These are phyloP conservation scores for Diarsia brunnea DNA, from an alignment of 2,888 invertebrate genomes.

Conservation along the genomic window DNA sequence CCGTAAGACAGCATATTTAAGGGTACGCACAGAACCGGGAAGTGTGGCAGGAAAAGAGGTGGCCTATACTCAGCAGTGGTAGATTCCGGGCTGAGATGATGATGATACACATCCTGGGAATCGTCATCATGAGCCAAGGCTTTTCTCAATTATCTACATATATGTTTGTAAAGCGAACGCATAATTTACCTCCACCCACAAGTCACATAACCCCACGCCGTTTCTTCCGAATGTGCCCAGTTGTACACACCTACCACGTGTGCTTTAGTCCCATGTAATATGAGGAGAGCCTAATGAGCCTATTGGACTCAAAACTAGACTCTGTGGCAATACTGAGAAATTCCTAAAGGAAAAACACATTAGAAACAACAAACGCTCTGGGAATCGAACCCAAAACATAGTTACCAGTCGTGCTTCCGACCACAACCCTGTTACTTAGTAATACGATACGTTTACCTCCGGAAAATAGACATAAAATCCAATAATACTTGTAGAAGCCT, in stretches of 20 bases:
- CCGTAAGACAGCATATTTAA: not conserved
- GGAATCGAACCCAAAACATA: not conserved
- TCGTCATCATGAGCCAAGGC: not conserved
- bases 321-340: not conserved
- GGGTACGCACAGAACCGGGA: too few relatives aligned
- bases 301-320: not conserved
- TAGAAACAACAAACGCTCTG: not conserved
- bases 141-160: not conserved
- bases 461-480: not conserved
- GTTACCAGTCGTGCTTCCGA: not conserved
- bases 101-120: not conserved
- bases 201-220: not conserved
- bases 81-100: too few relatives aligned
- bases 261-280: not conserved
- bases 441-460: not conserved
- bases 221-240: too few relatives aligned
- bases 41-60: too few relatives aligned
- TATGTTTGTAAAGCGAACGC: too few relatives aligned
- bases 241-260: not conserved
- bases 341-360: not conserved
- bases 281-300: not conserved
- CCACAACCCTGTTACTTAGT: not conserved
- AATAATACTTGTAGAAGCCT: constrained; percentile 76
- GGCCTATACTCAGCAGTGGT: too few relatives aligned
- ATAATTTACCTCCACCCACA: not conserved